These are phyloP conservation scores for Ceyx cyanopectus DNA, from an alignment of 2,113 vertebrate species.

Conservation along the genomic window DNA sequence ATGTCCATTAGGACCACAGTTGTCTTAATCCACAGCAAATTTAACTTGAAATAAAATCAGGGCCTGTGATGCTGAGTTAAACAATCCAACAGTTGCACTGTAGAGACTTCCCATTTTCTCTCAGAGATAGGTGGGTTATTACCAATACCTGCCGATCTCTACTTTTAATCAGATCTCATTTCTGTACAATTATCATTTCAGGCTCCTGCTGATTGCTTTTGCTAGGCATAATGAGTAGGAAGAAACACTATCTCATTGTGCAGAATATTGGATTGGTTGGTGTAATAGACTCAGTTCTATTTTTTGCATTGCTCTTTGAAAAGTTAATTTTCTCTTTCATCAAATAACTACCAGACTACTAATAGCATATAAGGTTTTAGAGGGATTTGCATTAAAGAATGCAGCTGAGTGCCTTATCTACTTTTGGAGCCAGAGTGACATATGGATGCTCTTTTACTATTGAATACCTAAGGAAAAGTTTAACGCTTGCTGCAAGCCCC, in stretches of 20 bases:
- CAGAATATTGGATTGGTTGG: slow-evolving; percentile 69
- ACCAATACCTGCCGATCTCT: slow-evolving; percentile 63
- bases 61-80: neutral
- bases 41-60: neutral
- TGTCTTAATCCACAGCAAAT: neutral
- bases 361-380: slow-evolving; percentile 72
- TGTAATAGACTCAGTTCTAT: slow-evolving; percentile 67
- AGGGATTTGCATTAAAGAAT: slow-evolving; percentile 74
- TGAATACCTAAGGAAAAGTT: slow-evolving; percentile 67
- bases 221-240: slow-evolving; percentile 60
- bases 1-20: neutral
- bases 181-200: slow-evolving; percentile 73
- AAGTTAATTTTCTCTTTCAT: slow-evolving; percentile 78
- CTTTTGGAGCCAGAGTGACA: slow-evolving; percentile 65
- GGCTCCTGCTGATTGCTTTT: slow-evolving; percentile 70
- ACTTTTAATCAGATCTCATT: slow-evolving; percentile 73
- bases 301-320: slow-evolving; percentile 70
- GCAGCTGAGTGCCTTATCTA: slow-evolving; percentile 68
- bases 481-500: slow-evolving; percentile 36
- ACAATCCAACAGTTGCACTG: neutral
- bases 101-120: slow-evolving; percentile 18
- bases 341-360: slow-evolving; percentile 69
- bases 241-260: slow-evolving; percentile 74
- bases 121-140: slow-evolving; percentile 43
- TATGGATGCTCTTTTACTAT: slow-evolving; percentile 56